A percentile compares a stretch with the other conserved stretches of the same genome.
phyloP scores from a whole-genome alignment of 2,888 invertebrate species.

The Oscheius sp. region DNA sequence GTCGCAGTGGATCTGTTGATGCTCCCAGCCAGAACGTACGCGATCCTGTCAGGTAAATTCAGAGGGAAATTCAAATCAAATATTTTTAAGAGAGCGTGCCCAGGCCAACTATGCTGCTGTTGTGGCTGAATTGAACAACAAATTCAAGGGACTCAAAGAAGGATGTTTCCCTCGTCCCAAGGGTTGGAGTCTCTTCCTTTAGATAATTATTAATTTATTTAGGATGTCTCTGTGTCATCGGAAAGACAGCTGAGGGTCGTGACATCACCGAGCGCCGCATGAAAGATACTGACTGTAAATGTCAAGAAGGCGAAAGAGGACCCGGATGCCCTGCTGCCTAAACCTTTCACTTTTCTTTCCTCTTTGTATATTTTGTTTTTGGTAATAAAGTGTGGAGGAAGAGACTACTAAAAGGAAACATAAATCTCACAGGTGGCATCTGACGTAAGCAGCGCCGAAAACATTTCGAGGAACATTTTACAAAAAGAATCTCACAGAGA shows the following conservation, averaged over 20 bases:
- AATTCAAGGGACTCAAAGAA: slow-evolving; percentile 67
- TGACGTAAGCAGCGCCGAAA: not conserved
- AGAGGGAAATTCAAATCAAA: too few species aligned
- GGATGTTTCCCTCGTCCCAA: slow-evolving; percentile 65
- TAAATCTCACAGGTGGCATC: slow-evolving; percentile 27
- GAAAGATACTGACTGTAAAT: slow-evolving; percentile 67
- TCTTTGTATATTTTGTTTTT: slow-evolving; percentile 3
- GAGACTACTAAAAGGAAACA: slow-evolving; percentile 12
- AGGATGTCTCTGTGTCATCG: slow-evolving; percentile 69
- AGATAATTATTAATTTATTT: not conserved
- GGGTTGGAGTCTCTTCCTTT: not conserved
- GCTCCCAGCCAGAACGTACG: slow-evolving; percentile 46
- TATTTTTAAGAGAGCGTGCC: slow-evolving; percentile 58
- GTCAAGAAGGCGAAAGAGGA: slow-evolving; percentile 48
- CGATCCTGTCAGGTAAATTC: slow-evolving; percentile 43
- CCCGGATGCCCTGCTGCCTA: slow-evolving; percentile 53
- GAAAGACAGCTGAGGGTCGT: slow-evolving; percentile 64
- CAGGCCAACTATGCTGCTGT: slow-evolving; percentile 68
- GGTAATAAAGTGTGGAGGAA: not conserved
- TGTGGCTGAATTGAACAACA: slow-evolving; percentile 65
- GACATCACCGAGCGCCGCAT: slow-evolving; percentile 68
- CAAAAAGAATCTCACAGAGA: too few species aligned
- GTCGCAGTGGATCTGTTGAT: slow-evolving; percentile 8
- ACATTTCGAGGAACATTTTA: not conserved
- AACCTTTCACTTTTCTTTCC: slow-evolving; percentile 4